These are phyloP conservation scores for Botia almorhae DNA, from an alignment of 2,797 vertebrate genomes.

Conservation along the genomic window DNA sequence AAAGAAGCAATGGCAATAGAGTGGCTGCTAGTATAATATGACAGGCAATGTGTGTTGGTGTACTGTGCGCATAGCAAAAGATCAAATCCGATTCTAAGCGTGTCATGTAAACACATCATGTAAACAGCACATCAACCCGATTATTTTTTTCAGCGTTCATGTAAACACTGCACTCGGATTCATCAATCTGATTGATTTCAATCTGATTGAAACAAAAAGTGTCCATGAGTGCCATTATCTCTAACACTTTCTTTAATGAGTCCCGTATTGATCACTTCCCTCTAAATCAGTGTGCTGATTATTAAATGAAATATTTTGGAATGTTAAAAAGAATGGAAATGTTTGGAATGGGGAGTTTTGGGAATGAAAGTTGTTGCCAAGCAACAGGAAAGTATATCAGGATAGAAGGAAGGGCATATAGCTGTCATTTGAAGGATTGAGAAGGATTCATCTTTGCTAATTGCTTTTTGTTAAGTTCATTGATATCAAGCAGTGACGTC, in stretches of 20 bases:
- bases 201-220: no score
- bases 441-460: constrained; percentile 63
- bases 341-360: constrained; percentile 20
- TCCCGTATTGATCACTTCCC: not conserved
- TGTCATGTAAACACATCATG: no score
- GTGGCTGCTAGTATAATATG: no score
- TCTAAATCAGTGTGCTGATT: not conserved
- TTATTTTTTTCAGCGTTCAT: no score
- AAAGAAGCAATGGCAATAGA: no score
- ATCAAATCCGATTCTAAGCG: no score
- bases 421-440: constrained; percentile 48
- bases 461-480: constrained; percentile 40
- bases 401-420: constrained; percentile 39
- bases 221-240: not conserved
- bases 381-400: constrained; percentile 66
- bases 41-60: no score
- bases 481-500: constrained; percentile 54
- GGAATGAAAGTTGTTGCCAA: constrained; percentile 64
- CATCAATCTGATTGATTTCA: no score
- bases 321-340: constrained; percentile 18
- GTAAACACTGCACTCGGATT: no score
- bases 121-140: no score
- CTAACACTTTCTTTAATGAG: constrained; percentile 18
- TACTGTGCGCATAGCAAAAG: no score
- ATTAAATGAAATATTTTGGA: constrained; percentile 26